These are phyloP conservation scores for Unio delphinus DNA, from an alignment of 2,888 invertebrate species.

Conservation along the genomic window DNA sequence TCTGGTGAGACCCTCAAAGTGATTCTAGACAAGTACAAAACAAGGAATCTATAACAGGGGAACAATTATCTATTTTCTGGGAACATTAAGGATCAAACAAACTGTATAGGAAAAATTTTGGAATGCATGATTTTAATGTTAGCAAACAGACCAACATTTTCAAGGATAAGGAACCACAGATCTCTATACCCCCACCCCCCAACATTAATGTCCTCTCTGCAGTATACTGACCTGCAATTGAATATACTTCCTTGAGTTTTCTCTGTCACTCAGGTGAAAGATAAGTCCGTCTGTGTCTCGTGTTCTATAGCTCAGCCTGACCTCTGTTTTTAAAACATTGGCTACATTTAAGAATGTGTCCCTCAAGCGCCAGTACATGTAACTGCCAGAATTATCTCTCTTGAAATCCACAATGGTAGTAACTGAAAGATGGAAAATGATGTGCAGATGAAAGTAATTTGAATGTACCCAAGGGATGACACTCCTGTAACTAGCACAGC, in stretches of 20 bases:
- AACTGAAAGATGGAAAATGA: conserved; percentile 39
- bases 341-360: conserved; percentile 40
- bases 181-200: background rate
- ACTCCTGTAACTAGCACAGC: too few relatives aligned
- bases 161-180: too few relatives aligned
- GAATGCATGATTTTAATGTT: too few relatives aligned
- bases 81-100: too few relatives aligned
- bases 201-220: background rate
- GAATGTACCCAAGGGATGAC: too few relatives aligned
- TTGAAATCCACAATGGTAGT: conserved; percentile 78
- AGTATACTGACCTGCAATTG: conserved; percentile 80
- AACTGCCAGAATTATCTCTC: conserved; percentile 83
- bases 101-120: too few relatives aligned
- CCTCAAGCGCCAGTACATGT: conserved; percentile 92
- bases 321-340: conserved; percentile 73
- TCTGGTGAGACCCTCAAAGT: too few relatives aligned
- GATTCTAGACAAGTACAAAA: too few relatives aligned
- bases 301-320: conserved; percentile 93
- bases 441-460: too few relatives aligned
- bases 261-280: conserved; percentile 79
- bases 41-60: too few relatives aligned
- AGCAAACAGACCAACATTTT: too few relatives aligned
- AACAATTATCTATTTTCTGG: too few relatives aligned
- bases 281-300: conserved; percentile 93
- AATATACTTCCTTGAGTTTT: conserved; percentile 79